Evolutionary conservation across 92 coral and sea anemone genomes (phyloP).

Genomic region (Siderastrea siderea): DNA sequence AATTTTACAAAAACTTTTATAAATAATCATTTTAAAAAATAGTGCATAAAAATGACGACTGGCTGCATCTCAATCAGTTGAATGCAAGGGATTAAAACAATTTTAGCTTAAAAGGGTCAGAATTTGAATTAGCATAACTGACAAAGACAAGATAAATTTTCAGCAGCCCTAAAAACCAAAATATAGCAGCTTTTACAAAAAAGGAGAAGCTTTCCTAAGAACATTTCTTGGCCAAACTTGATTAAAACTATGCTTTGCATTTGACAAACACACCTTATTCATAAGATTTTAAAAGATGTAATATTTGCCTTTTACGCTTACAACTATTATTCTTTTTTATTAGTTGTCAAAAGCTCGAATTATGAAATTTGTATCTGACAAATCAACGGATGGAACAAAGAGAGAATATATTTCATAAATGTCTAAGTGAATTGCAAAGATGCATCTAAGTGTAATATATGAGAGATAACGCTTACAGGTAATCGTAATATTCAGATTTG

Average conservation of each 20-base stretch:
- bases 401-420: not conserved
- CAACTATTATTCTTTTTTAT: constrained; percentile 1
- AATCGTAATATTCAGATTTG: constrained; percentile 12
- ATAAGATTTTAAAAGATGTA: not conserved
- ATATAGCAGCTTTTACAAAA: not conserved
- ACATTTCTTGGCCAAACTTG: constrained; percentile 14
- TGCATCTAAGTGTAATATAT: not conserved
- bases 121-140: not conserved
- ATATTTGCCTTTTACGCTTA: not conserved
- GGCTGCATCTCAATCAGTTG: not conserved
- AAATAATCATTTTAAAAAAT: not conserved
- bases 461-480: not conserved
- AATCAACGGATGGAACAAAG: not conserved
- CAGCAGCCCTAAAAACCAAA: not conserved
- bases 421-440: not conserved
- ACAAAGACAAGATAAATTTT: not conserved
- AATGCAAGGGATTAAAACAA: not conserved
- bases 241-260: not conserved
- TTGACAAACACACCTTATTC: constrained; percentile 12
- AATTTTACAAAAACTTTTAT: not conserved
- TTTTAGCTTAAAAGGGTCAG: too few species aligned
- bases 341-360: not conserved
- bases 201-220: not conserved
- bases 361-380: constrained; percentile 4
- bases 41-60: not conserved